These are phyloP conservation scores for Agriopis marginaria DNA, from an alignment of 2,888 invertebrate species.

Conservation along the genomic window DNA sequence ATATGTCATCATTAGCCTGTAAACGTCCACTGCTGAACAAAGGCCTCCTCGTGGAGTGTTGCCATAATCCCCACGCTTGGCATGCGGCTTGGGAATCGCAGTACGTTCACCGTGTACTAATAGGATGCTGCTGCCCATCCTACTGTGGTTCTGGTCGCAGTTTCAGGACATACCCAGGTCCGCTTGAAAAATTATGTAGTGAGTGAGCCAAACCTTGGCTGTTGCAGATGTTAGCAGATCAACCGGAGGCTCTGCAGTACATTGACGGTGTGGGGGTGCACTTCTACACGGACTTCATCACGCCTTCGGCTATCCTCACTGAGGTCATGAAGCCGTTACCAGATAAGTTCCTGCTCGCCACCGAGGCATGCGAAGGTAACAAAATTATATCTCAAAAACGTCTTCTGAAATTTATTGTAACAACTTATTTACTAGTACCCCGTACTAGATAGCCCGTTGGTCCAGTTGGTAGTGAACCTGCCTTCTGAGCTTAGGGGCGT, in stretches of 20 bases:
- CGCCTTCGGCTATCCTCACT: slow-evolving; percentile 84
- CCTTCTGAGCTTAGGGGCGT: no score
- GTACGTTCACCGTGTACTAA: no score
- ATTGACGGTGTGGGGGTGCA: slow-evolving; percentile 92
- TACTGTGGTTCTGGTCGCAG: no score
- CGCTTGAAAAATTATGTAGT: background rate
- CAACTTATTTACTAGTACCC: background rate
- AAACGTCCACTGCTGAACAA: no score
- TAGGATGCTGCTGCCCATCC: no score
- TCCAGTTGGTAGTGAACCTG: no score
- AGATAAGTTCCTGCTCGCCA: slow-evolving; percentile 90
- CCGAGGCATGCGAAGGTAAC: slow-evolving; percentile 91
- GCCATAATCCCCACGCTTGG: no score
- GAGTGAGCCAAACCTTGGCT: background rate
- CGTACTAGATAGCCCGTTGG: no score
- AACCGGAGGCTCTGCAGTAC: slow-evolving; percentile 80
- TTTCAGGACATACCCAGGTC: no score
- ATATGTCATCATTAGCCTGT: no score
- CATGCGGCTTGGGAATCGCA: no score
- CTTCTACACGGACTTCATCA: slow-evolving; percentile 90
- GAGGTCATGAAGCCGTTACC: slow-evolving; percentile 85
- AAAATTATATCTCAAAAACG: background rate
- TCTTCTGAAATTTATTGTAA: background rate
- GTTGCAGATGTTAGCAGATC: slow-evolving; percentile 67
- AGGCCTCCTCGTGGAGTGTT: no score